A percentile compares a stretch with the other conserved stretches of the same genome.
Evolutionary conservation across 2,888 invertebrate genomes (phyloP).

Genomic region (Athalia cordata): DNA sequence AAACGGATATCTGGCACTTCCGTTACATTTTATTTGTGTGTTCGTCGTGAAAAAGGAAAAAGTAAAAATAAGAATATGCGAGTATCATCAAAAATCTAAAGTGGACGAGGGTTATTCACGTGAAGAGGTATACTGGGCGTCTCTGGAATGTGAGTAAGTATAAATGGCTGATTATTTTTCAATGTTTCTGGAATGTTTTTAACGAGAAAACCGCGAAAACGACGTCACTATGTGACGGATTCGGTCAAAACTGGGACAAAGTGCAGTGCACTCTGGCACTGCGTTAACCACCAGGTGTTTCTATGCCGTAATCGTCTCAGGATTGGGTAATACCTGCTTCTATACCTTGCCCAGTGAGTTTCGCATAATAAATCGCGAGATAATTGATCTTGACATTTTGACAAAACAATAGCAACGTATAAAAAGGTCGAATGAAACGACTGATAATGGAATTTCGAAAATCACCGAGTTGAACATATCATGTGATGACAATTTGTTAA

Average conservation of each 20-base stretch:
- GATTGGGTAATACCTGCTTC: conserved; percentile 63
- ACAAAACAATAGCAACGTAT: neutral
- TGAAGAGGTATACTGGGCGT: conserved; percentile 38
- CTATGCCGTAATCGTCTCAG: conserved; percentile 72
- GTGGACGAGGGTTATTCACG: conserved; percentile 47
- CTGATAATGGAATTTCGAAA: conserved; percentile 18
- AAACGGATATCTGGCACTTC: conserved; percentile 55
- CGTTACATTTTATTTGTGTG: conserved; percentile 60
- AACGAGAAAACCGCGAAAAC: conserved; percentile 68
- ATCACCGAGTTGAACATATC: neutral
- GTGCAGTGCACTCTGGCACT: conserved; percentile 74
- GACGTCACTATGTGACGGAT: conserved; percentile 72
- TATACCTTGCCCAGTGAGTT: conserved; percentile 3
- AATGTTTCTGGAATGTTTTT: conserved; percentile 38
- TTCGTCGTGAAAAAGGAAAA: conserved; percentile 48
- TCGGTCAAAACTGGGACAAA: conserved; percentile 73
- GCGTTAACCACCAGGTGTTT: conserved; percentile 72
- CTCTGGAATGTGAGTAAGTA: conserved; percentile 64
- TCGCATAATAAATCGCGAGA: conserved; percentile 9
- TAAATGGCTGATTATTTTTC: conserved; percentile 18
- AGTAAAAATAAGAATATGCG: conserved; percentile 52
- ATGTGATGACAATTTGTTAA: neutral
- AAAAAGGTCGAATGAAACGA: conserved; percentile 30
- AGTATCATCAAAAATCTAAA: conserved; percentile 47
- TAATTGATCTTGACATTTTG: conserved; percentile 25